A percentile compares a stretch with the other conserved stretches of the same genome.
Evolutionary conservation across 2,797 vertebrate species (phyloP).

Genomic region (Knipowitschia caucasica): DNA sequence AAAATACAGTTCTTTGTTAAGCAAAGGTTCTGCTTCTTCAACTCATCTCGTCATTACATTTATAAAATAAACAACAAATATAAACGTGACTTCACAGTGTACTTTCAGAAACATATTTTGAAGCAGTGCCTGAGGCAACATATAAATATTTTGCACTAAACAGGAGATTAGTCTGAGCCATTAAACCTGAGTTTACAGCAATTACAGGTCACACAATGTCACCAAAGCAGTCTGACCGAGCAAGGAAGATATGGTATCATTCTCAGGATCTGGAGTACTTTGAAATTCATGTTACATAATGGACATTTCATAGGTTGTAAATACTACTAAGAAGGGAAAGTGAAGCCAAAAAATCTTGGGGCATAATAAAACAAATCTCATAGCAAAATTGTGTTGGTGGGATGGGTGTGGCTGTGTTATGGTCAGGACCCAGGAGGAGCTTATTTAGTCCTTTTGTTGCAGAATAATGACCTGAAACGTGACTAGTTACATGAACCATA

Average conservation of each 20-base stretch:
- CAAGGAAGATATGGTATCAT: conserved; percentile 40
- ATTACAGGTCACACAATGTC: conserved; percentile 58
- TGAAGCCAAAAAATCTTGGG: not conserved
- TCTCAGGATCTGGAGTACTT: conserved; percentile 36
- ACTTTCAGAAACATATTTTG: not conserved
- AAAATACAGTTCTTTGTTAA: too few relatives aligned
- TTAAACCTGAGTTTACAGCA: conserved; percentile 31
- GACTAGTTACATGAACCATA: not conserved
- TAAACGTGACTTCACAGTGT: conserved; percentile 13
- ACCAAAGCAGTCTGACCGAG: conserved; percentile 34
- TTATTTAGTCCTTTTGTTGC: not conserved
- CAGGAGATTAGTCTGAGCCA: conserved; percentile 56
- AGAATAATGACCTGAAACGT: not conserved
- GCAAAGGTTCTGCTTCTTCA: too few relatives aligned
- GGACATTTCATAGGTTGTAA: not conserved
- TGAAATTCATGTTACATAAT: conserved; percentile 16
- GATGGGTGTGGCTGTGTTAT: not conserved
- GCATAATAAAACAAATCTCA: too few relatives aligned
- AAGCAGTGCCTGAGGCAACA: conserved; percentile 13
- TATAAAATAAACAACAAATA: too few relatives aligned
- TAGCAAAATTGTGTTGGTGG: too few relatives aligned
- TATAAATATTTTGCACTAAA: conserved; percentile 54
- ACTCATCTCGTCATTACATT: too few relatives aligned
- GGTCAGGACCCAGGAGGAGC: not conserved
- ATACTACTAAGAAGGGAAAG: not conserved